Percentiles rank a stretch among this genome's conserved stretches.
These are phyloP conservation scores for Amphiprion clarkii DNA, from an alignment of 2,797 vertebrate species.

Conservation along the genomic window DNA sequence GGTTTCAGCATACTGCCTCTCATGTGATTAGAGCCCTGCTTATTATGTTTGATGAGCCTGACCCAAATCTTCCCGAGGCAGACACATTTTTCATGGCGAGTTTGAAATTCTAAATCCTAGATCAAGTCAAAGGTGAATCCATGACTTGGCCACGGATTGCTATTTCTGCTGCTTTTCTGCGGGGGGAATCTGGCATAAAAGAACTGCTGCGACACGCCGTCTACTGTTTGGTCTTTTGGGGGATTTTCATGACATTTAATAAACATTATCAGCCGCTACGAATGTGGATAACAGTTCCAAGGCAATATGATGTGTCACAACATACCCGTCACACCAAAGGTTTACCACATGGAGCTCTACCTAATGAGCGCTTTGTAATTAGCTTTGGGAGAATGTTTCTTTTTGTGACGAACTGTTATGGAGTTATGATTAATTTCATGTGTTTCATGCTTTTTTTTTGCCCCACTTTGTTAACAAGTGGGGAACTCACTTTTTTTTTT, in stretches of 20 bases:
- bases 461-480: slow-evolving; percentile 8
- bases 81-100: slow-evolving; percentile 66
- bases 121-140: slow-evolving; percentile 76
- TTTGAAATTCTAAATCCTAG: slow-evolving; percentile 76
- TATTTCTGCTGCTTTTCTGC: slow-evolving; percentile 48
- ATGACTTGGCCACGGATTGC: slow-evolving; percentile 51
- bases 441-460: not conserved
- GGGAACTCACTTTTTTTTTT: not conserved
- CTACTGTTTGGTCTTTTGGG: slow-evolving; percentile 16
- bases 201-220: not conserved
- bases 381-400: slow-evolving; percentile 47
- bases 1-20: slow-evolving; percentile 64
- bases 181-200: slow-evolving; percentile 38
- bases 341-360: slow-evolving; percentile 37
- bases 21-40: slow-evolving; percentile 76
- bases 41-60: slow-evolving; percentile 83
- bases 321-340: slow-evolving; percentile 3
- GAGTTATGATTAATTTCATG: slow-evolving; percentile 40
- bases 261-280: slow-evolving; percentile 18
- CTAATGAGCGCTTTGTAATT: slow-evolving; percentile 64
- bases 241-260: slow-evolving; percentile 44
- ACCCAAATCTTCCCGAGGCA: slow-evolving; percentile 79
- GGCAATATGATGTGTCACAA: slow-evolving; percentile 19
- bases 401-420: slow-evolving; percentile 49
- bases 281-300: slow-evolving; percentile 25